Conservation (phyloP, 2,797 vertebrate genomes). For the Buphagus erythrorhynchus region DNA sequence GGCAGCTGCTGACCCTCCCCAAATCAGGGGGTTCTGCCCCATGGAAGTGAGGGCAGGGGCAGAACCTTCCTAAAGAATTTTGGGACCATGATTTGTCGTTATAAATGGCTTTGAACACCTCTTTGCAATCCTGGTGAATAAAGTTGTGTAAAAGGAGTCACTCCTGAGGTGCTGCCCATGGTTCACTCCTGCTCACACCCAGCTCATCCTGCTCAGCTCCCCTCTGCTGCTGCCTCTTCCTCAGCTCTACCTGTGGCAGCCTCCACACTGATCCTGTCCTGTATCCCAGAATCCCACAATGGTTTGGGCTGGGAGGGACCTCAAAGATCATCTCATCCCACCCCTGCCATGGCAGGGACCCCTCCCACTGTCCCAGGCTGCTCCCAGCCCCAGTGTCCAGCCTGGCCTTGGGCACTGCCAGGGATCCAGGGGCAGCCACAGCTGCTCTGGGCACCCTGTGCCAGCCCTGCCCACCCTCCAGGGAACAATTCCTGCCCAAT, state of each 20-base stretch:
- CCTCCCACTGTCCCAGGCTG: not conserved
- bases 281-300: too few species aligned
- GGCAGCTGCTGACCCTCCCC: not conserved
- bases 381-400: not conserved
- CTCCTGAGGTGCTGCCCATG: accelerated
- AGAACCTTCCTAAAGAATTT: not conserved
- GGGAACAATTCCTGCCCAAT: not conserved
- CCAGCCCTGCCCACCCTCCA: not conserved
- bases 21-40: not conserved
- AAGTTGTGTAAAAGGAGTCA: not conserved
- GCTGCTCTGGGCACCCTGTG: not conserved
- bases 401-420: not conserved
- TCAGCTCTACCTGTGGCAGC: not conserved
- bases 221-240: not conserved
- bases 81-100: not conserved
- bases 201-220: not conserved
- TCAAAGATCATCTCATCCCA: accelerated
- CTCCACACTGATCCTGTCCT: not conserved
- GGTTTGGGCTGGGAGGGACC: not conserved
- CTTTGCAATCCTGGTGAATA: not conserved
- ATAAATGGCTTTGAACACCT: not conserved
- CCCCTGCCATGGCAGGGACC: not conserved
- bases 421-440: not conserved
- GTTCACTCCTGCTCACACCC: not conserved
- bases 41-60: too few species aligned